Percentiles rank a stretch among this genome's conserved stretches.
Evolutionary conservation across 1,140 invertebrate genomes (phyloP).

Genomic region (Lepidurus packardi): DNA sequence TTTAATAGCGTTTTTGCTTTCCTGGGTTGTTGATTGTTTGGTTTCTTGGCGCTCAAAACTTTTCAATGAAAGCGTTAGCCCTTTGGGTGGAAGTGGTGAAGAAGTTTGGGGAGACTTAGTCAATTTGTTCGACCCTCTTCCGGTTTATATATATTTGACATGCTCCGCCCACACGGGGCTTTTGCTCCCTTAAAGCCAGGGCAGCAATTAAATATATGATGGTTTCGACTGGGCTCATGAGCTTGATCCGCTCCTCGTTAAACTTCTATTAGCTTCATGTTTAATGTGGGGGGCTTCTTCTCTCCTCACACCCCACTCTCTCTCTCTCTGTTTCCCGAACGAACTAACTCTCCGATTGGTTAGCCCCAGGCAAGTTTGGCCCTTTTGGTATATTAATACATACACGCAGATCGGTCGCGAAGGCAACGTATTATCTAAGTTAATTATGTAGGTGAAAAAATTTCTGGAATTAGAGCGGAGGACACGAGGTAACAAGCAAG

Average conservation of each 20-base stretch:
- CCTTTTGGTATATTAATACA: neutral
- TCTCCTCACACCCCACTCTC: too few species aligned
- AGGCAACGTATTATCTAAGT: neutral
- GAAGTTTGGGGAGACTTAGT: neutral
- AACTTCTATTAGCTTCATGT: neutral
- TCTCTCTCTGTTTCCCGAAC: too few species aligned
- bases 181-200: neutral
- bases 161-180: conserved; percentile 4
- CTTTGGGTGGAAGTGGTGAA: neutral
- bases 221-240: neutral
- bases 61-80: neutral
- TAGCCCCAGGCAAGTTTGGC: too few species aligned
- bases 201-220: neutral
- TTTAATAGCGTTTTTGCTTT: neutral
- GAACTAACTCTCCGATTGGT: too few species aligned
- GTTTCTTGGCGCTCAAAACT: neutral
- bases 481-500: neutral
- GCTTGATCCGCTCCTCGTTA: neutral
- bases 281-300: neutral
- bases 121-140: neutral
- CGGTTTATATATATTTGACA: neutral
- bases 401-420: neutral
- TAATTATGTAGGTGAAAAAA: neutral
- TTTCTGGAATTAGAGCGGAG: neutral
- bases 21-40: too few species aligned